Conservation (phyloP, 2,888 invertebrate genomes). For the Pristionchus fissidentatus region DNA sequence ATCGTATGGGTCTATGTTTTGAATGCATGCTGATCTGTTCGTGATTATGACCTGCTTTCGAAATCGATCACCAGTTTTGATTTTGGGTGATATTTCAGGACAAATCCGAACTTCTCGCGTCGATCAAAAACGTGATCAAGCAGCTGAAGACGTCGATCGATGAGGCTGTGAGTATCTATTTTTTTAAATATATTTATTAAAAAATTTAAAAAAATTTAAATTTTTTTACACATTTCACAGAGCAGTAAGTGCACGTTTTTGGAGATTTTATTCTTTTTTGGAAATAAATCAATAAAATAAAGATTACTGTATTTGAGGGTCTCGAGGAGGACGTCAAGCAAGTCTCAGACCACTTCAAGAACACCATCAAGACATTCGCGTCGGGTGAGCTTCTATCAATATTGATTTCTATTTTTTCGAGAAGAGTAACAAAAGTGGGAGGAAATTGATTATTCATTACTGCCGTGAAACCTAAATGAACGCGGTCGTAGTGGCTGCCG, state of each 20-base stretch:
- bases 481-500: no score
- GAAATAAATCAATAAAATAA: not conserved
- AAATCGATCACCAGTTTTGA: no score
- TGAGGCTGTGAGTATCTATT: slow-evolving; percentile 48
- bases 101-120: slow-evolving; percentile 69
- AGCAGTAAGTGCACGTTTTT: no score
- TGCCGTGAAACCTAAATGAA: no score
- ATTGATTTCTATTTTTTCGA: not conserved
- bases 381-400: slow-evolving; percentile 56
- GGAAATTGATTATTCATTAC: no score
- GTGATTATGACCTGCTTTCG: no score
- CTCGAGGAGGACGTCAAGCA: slow-evolving; percentile 65
- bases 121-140: slow-evolving; percentile 69
- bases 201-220: no score
- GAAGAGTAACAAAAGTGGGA: not conserved
- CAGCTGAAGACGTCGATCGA: slow-evolving; percentile 63
- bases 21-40: no score
- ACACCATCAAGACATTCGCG: slow-evolving; percentile 69
- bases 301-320: slow-evolving; percentile 49
- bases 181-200: not conserved
- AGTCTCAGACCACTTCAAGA: slow-evolving; percentile 68
- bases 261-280: no score
- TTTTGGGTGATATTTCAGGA: slow-evolving; percentile 54
- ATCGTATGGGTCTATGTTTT: no score
- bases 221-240: no score